phyloP scores from a whole-genome alignment of 1,140 invertebrate genomes.

The Hyposmocoma kahamanoa region DNA sequence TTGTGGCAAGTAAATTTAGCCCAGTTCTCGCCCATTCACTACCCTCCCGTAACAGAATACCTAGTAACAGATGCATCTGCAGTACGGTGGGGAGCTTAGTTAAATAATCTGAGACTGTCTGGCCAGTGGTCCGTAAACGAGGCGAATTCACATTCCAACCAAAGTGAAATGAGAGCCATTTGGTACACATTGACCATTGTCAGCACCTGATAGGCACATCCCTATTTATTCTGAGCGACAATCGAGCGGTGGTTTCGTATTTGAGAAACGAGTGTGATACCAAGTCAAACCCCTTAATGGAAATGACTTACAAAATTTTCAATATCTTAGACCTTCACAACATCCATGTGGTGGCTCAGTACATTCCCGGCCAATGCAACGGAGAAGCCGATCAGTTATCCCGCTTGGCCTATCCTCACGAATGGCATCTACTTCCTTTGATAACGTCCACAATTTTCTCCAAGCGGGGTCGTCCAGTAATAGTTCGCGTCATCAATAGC shows the following conservation, averaged over 20 bases:
- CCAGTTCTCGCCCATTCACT: not conserved
- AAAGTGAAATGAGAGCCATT: no score
- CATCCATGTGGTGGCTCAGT: conserved; percentile 15
- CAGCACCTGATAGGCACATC: no score
- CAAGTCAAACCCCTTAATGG: conserved; percentile 27
- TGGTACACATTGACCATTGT: no score
- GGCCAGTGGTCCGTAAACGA: conserved; percentile 24
- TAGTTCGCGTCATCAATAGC: conserved; percentile 23
- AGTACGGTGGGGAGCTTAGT: conserved; percentile 26
- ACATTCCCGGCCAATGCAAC: conserved; percentile 24
- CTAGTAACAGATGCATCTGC: conserved; percentile 29
- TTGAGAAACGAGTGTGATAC: conserved; percentile 44
- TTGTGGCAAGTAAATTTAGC: not conserved
- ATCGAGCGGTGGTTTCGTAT: conserved; percentile 33
- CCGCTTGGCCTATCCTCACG: conserved; percentile 11
- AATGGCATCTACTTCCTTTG: conserved; percentile 20
- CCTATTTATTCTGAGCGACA: no score
- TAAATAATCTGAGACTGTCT: conserved; percentile 12
- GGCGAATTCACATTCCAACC: conserved; percentile 7
- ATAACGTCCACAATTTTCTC: conserved; percentile 11
- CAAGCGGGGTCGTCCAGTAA: conserved; percentile 18
- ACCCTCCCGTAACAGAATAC: conserved; percentile 5
- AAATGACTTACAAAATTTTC: conserved; percentile 19
- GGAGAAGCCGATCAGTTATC: conserved; percentile 25
- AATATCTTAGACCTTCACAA: conserved; percentile 18